A percentile compares a stretch with the other conserved stretches of the same genome.
Conservation (phyloP, 2,888 invertebrate genomes). For the Lasioglossum leucozonium region DNA sequence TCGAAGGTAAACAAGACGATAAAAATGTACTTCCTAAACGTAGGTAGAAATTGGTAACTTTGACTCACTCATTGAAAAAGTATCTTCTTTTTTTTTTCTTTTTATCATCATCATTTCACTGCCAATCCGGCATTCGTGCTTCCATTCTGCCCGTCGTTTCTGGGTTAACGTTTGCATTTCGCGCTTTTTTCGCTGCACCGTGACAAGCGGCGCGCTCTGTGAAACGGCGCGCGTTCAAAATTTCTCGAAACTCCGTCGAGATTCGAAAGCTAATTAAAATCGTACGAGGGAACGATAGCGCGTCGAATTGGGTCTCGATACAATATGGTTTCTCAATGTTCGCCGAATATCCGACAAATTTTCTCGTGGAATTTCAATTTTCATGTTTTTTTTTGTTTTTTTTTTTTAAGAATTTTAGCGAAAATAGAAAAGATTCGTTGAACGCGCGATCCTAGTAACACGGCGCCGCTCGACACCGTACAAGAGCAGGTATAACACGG, state of each 20-base stretch:
- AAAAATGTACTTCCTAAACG: constrained; percentile 81
- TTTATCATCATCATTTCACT: constrained; percentile 20
- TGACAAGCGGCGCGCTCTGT: constrained; percentile 50
- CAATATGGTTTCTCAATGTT: neutral
- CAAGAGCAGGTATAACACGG: constrained; percentile 74
- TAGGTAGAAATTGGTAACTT: constrained; percentile 84
- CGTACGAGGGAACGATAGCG: neutral
- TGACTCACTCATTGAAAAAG: constrained; percentile 84
- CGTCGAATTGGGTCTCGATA: neutral
- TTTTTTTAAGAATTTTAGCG: neutral
- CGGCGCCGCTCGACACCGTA: constrained; percentile 51
- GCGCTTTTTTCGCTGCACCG: constrained; percentile 55
- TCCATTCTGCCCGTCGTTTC: constrained; percentile 79
- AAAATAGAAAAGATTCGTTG: neutral
- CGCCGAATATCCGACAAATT: neutral
- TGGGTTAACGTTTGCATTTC: constrained; percentile 79
- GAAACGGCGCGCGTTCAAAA: constrained; percentile 38
- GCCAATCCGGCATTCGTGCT: constrained; percentile 62
- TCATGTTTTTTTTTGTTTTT: too few species aligned
- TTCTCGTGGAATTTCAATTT: too few species aligned
- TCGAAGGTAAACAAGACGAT: constrained; percentile 83
- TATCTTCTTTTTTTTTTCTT: constrained; percentile 72
- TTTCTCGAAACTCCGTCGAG: neutral
- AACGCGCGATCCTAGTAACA: constrained; percentile 15
- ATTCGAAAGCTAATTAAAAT: neutral